These are phyloP conservation scores for Coracopsis vasa DNA, from an alignment of 2,113 vertebrate species.

Conservation along the genomic window DNA sequence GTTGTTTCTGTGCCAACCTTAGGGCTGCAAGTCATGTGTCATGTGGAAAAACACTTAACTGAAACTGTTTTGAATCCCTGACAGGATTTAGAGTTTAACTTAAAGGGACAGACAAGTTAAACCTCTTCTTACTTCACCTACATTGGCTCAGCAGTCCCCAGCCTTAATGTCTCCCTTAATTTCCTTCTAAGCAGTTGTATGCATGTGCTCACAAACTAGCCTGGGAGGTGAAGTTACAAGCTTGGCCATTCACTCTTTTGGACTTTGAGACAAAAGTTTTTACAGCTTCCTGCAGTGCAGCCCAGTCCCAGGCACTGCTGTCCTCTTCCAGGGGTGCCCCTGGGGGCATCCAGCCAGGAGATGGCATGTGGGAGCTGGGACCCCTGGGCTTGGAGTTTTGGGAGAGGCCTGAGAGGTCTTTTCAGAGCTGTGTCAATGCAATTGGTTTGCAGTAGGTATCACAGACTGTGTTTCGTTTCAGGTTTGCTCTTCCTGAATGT, in stretches of 20 bases:
- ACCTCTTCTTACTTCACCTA: background rate
- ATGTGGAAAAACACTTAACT: background rate
- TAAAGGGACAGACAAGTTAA: background rate
- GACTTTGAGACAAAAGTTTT: background rate
- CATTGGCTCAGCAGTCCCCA: background rate
- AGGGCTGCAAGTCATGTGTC: background rate
- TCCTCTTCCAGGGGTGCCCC: background rate
- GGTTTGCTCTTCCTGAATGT: background rate
- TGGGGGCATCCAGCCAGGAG: no score
- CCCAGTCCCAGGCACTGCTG: background rate
- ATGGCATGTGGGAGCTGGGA: background rate
- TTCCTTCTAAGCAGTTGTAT: background rate
- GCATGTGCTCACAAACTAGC: background rate
- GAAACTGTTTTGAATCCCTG: background rate
- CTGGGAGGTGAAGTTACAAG: background rate
- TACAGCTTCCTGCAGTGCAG: background rate
- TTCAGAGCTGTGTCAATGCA: background rate
- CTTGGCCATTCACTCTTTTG: background rate
- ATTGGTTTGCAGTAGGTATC: background rate
- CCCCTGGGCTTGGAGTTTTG: background rate
- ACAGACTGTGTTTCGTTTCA: background rate
- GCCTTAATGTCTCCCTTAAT: background rate
- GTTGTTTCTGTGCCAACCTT: background rate
- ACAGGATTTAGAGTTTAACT: background rate
- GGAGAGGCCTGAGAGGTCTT: background rate